Base-by-base conservation (phyloP, 2,797 vertebrate genomes). In the Lophius americanus region DNA sequence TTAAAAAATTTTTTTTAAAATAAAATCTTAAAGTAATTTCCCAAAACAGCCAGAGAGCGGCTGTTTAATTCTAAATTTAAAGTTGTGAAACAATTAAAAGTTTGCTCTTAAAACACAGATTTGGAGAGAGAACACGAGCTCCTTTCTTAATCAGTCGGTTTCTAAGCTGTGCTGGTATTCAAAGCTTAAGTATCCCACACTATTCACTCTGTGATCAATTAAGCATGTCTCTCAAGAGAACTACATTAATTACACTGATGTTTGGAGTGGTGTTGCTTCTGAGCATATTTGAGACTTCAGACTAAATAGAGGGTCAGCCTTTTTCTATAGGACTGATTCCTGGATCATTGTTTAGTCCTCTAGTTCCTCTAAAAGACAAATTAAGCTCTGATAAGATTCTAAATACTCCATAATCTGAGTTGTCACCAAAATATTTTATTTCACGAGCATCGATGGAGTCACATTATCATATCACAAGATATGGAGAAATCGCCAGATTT, bases 131-230 rank as follows among this genome's bases (percentile, higher is more conserved):
- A 51, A 43, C 68, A 69, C 44, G 50, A 55, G 13, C 38, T 47
- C 72, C 23, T 12, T 70, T 63, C 47, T 59, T 42, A 70, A 52
- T 79, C 64, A 49, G 33, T 23, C 6, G 0, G 57, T 10, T 52
- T 70, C 65, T 51, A 49, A 58, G 60, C 48, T 38, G 53, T 14
- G 73, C 82, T 87, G 72, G 81, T 85, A 82, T 88, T 85, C 75
- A 75, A 71, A 68, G 76, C 74, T 43, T 70, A 73, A n/a, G 49
- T 51, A 69, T 77, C 64, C 79, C 59, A 38, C 66, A 78, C 73
- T 69, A 67, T 35, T 39, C 60, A 75, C 85, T 86, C 87, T 87
- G 83, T 46, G 77, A 88, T 89, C 85, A 89, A 84, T 89, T 89
- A 85, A 87, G 85, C 51, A 65, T 13, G 58, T 63, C 81, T 84